These are phyloP conservation scores for Cheilosia impressa DNA, from an alignment of 2,888 invertebrate species.

Conservation along the genomic window DNA sequence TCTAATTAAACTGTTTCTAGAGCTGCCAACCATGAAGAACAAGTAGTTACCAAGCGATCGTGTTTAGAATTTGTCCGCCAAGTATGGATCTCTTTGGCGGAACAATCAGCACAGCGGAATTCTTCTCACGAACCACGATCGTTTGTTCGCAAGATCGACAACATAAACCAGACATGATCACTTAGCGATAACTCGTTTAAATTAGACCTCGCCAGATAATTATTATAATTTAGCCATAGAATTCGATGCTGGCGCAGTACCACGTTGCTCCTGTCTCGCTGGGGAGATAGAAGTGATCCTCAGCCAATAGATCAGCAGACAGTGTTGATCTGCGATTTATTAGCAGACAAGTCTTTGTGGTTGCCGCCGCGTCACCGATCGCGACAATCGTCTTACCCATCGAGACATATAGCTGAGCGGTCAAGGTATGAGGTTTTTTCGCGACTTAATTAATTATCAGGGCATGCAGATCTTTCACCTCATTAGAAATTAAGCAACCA, in stretches of 20 bases:
- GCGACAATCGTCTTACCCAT: slow-evolving; percentile 9
- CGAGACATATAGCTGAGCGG: slow-evolving; percentile 12
- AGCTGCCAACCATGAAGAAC: slow-evolving; percentile 41
- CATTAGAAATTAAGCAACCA: slow-evolving; percentile 69
- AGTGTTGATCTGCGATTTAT: slow-evolving; percentile 19
- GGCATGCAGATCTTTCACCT: slow-evolving; percentile 69
- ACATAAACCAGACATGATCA: slow-evolving; percentile 33
- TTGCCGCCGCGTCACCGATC: slow-evolving; percentile 14
- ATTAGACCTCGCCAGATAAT: slow-evolving; percentile 56
- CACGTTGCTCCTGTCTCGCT: neutral
- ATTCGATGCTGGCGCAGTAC: slow-evolving; percentile 31
- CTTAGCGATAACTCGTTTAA: slow-evolving; percentile 53
- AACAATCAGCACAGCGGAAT: slow-evolving; percentile 32
- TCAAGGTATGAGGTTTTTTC: slow-evolving; percentile 28
- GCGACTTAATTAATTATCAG: slow-evolving; percentile 65
- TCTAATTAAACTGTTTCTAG: slow-evolving; percentile 60
- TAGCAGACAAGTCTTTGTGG: slow-evolving; percentile 1
- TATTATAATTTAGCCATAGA: slow-evolving; percentile 51
- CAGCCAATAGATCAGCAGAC: slow-evolving; percentile 33
- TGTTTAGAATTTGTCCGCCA: slow-evolving; percentile 66
- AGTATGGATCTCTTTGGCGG: slow-evolving; percentile 41
- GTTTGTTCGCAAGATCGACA: slow-evolving; percentile 31
- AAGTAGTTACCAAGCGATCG: slow-evolving; percentile 33
- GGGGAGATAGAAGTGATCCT: slow-evolving; percentile 28
- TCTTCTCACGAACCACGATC: slow-evolving; percentile 64